Percentiles rank a stretch among this genome's conserved stretches.
Conservation (phyloP, 2,888 invertebrate genomes). For the Callosobruchus maculatus region DNA sequence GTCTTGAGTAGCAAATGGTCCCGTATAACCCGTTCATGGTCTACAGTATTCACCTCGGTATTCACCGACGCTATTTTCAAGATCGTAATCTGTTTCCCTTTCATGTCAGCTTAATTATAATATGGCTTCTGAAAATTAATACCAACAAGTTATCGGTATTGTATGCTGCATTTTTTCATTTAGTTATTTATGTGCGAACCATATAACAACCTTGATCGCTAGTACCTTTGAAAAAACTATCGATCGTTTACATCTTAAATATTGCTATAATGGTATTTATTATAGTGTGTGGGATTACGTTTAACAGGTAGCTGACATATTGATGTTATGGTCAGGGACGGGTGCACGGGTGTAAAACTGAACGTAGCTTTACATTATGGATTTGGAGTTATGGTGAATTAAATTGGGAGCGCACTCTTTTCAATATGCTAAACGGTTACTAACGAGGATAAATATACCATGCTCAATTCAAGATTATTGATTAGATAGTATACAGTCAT, state of each 20-base stretch:
- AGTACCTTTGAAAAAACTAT: not conserved
- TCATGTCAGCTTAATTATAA: not conserved
- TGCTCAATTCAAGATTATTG: too few relatives aligned
- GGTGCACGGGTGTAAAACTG: not conserved
- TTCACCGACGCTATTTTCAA: not conserved
- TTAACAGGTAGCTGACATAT: not conserved
- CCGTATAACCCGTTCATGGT: not conserved
- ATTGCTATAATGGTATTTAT: not conserved
- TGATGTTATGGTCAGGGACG: not conserved
- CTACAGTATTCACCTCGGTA: not conserved
- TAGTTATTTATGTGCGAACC: not conserved
- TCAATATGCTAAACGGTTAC: too few relatives aligned
- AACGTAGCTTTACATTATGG: too few relatives aligned
- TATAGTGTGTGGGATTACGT: not conserved
- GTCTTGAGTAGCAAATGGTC: not conserved
- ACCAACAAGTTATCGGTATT: not conserved
- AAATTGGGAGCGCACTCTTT: too few relatives aligned
- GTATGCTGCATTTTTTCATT: not conserved
- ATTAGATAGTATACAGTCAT: too few relatives aligned
- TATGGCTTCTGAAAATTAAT: slow-evolving; percentile 3
- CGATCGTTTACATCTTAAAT: not conserved
- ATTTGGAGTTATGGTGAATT: too few relatives aligned
- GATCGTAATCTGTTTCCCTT: not conserved
- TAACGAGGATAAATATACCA: too few relatives aligned
- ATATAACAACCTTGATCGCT: not conserved